Percentiles rank a stretch among this genome's conserved stretches.
Conservation (phyloP, 2,888 invertebrate genomes). For the Onchidella celtica region DNA sequence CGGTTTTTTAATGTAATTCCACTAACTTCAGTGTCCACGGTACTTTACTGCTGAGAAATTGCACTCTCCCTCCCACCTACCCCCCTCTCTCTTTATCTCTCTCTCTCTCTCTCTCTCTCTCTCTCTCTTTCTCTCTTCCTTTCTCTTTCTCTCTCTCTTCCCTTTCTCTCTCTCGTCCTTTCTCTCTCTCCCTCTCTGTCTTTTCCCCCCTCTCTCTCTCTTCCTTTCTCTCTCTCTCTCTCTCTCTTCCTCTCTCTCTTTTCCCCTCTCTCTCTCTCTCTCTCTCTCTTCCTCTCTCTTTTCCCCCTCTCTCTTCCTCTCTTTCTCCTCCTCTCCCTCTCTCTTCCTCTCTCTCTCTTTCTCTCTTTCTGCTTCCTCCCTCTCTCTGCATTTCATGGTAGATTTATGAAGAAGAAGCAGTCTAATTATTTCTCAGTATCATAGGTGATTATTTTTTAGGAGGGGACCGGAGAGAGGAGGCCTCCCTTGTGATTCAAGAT, state of each 20-base stretch:
- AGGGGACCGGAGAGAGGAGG: too few species aligned
- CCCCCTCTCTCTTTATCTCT: not conserved
- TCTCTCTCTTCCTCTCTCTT: not conserved
- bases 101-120: conserved; percentile 9
- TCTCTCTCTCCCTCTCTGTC: conserved; percentile 4
- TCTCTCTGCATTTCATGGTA: too few species aligned
- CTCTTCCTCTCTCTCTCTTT: not conserved
- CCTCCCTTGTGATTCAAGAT: too few species aligned
- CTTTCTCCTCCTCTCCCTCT: not conserved
- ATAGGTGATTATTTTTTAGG: too few species aligned
- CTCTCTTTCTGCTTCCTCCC: not conserved
- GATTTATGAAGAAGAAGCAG: too few species aligned
- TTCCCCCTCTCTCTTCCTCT: not conserved
- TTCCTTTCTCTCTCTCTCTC: conserved; percentile 2
- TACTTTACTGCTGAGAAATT: too few species aligned
- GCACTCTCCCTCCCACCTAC: not conserved
- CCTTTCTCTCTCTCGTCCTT: not conserved
- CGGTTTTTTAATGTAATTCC: too few species aligned
- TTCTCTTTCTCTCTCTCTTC: not conserved
- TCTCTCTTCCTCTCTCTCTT: conserved; percentile 3
- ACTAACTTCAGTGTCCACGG: too few species aligned
- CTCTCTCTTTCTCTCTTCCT: conserved; percentile 26
- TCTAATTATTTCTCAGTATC: too few species aligned
- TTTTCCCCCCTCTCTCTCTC: conserved; percentile 1
- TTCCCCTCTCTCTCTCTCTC: not conserved